Evolutionary conservation across 2,888 invertebrate genomes (phyloP), one percentile per base, ranked within the genome.

Genomic region (Lycophotia porphyrea): DNA sequence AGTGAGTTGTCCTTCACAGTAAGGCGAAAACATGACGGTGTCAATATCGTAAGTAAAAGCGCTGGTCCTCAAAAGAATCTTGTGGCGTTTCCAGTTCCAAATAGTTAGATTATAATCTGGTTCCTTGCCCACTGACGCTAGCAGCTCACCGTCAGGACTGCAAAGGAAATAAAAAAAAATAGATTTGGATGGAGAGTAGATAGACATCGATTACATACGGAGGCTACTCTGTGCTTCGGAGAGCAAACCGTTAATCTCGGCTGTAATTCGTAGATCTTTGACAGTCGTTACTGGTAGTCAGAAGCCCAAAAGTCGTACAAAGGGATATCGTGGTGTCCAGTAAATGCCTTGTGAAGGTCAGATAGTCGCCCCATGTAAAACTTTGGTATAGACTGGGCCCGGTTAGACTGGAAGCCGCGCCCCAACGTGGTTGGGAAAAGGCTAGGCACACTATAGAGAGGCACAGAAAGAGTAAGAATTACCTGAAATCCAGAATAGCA

Each of bases 41-140:
- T 97, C 97, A 2, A 99, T 98, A 90, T 98, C 98, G 90, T 98
- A 98, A 24, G 98, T 98, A 92, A 98, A 98, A 0, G 99, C 98
- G 90, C 98, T 98, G 18, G 98, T 98, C 66, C 98, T 97, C 49
- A 99, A 94, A 65, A 98, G 95, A 72, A 98, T 98, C 87, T 95
- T 97, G 75, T 98, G 98, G 27, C 97, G 97, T 86, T 97, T 97
- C 99, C 99, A 99, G 89, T 98, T 97, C 99, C 99, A 99, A 76
- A 99, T 97, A 0, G 99, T 99, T 55, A 99, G 96, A 92, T 98
- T 97, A 91, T 97, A 98, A 92, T 99, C 99, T 0, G 99, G 99
- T 80, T 98, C 97, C 15, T 98, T 98, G 1, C 98, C 98, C 91
- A 98, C 98, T 0, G 98, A 98, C 0, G 98, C 98, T 75, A 99